phyloP scores from a whole-genome alignment of 1,140 invertebrate species.

The Sweltsa coloradensis region DNA sequence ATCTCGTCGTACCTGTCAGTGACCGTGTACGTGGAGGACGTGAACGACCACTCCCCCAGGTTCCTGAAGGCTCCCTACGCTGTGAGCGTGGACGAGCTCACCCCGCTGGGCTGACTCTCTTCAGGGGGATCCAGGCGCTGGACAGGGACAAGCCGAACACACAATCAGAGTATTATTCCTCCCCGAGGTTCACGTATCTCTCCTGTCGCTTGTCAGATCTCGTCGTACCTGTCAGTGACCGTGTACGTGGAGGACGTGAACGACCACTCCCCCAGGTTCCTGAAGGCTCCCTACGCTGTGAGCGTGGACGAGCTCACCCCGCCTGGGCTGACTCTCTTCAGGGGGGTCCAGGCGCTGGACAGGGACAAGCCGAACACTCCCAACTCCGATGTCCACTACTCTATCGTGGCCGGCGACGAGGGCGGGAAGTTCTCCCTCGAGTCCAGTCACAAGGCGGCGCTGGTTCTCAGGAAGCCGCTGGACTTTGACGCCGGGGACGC shows the following conservation, averaged over 20 bases:
- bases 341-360: slow-evolving; percentile 65
- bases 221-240: slow-evolving; percentile 67
- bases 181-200: too few relatives aligned
- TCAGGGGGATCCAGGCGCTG: slow-evolving; percentile 61
- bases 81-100: slow-evolving; percentile 65
- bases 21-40: slow-evolving; percentile 73
- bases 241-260: slow-evolving; percentile 79
- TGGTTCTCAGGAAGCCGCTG: background rate
- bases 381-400: slow-evolving; percentile 78
- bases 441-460: background rate
- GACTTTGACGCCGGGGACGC: background rate
- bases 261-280: slow-evolving; percentile 60
- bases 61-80: slow-evolving; percentile 65
- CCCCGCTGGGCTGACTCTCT: slow-evolving; percentile 67
- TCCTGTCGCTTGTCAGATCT: slow-evolving; percentile 48
- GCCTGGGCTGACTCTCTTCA: slow-evolving; percentile 63
- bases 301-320: slow-evolving; percentile 68
- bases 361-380: slow-evolving; percentile 77
- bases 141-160: slow-evolving; percentile 79
- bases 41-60: slow-evolving; percentile 64
- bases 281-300: slow-evolving; percentile 61
- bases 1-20: slow-evolving; percentile 68
- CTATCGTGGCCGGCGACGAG: slow-evolving; percentile 61
- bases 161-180: too few relatives aligned
- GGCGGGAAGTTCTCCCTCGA: slow-evolving; percentile 37